phyloP scores from a whole-genome alignment of 2,113 vertebrate genomes.

The Scartelaos histophorus region DNA sequence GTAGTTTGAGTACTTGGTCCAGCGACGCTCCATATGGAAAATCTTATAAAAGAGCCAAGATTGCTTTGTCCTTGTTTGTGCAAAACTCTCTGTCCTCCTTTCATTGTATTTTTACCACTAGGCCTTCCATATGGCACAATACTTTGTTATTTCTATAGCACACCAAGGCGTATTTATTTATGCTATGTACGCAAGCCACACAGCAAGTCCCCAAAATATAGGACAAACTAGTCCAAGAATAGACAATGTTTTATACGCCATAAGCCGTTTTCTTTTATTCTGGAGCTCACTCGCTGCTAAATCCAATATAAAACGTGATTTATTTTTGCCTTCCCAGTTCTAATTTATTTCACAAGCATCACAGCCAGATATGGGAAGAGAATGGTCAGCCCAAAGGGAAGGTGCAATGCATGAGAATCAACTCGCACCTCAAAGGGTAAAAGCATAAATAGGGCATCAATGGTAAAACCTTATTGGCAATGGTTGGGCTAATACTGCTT shows the following conservation, averaged over 20 bases:
- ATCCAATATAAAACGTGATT: conserved; percentile 50
- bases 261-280: conserved; percentile 44
- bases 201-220: conserved; percentile 51
- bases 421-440: conserved; percentile 23
- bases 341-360: conserved; percentile 54
- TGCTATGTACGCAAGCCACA: conserved; percentile 38
- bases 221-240: conserved; percentile 61
- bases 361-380: conserved; percentile 27
- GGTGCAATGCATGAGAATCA: conserved; percentile 34
- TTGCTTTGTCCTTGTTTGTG: not conserved
- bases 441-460: not conserved
- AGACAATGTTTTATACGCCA: conserved; percentile 51
- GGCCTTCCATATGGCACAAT: conserved; percentile 36
- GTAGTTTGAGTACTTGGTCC: not conserved
- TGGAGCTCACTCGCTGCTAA: conserved; percentile 33
- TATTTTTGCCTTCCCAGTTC: conserved; percentile 42
- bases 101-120: conserved; percentile 1
- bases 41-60: not conserved
- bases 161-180: conserved; percentile 43
- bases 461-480: too few species aligned
- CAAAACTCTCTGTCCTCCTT: conserved; percentile 8
- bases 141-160: conserved; percentile 21
- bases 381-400: conserved; percentile 37
- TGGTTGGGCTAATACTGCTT: too few species aligned
- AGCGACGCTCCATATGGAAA: not conserved